These are phyloP conservation scores for Etheostoma nigrum DNA, from an alignment of 2,797 vertebrate species.

Conservation along the genomic window DNA sequence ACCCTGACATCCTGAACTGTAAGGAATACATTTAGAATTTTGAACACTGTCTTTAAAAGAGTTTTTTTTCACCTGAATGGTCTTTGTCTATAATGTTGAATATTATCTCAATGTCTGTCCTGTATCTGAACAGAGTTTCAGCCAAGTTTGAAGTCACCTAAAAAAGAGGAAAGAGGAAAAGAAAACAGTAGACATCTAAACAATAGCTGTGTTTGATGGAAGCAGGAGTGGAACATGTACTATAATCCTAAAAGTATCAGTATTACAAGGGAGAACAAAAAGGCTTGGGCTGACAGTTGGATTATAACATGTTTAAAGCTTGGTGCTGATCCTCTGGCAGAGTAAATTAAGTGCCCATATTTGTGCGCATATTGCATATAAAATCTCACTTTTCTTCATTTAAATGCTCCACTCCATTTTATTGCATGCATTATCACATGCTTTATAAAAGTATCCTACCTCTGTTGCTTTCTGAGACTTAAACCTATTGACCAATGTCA, in stretches of 20 bases:
- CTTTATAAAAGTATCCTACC: no score
- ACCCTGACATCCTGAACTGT: background rate
- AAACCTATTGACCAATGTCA: background rate
- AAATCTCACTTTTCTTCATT: no score
- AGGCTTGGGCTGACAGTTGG: no score
- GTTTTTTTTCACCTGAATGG: constrained; percentile 88
- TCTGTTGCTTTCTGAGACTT: background rate
- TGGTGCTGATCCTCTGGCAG: no score
- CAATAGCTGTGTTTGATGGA: background rate
- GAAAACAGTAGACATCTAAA: background rate
- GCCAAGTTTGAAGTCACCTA: constrained; percentile 90
- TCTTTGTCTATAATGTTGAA: constrained; percentile 97
- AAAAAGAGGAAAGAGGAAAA: background rate
- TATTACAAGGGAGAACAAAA: background rate
- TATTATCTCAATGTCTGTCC: constrained; percentile 93
- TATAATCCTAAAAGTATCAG: background rate
- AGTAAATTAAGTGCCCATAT: no score
- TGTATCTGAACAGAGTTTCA: constrained; percentile 93
- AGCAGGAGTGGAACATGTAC: background rate
- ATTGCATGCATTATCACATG: background rate
- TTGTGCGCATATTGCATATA: no score
- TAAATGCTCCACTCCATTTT: no score
- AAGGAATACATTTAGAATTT: background rate
- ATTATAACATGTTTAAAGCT: no score
- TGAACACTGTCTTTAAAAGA: background rate